phyloP scores from a whole-genome alignment of 2,113 vertebrate genomes.

The Cyanoramphus novaezelandiae region DNA sequence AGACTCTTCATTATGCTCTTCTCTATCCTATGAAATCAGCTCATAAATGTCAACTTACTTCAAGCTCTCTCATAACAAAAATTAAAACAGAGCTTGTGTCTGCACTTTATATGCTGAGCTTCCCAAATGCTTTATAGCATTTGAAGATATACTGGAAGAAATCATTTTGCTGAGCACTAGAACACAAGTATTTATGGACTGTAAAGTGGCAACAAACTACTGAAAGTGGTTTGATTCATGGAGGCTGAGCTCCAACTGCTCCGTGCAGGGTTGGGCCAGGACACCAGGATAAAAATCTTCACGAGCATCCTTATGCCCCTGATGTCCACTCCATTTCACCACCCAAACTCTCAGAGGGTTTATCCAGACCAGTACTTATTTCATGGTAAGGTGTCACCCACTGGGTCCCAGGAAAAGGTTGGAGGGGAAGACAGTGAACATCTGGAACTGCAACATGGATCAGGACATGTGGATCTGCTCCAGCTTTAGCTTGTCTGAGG shows the following conservation, averaged over 20 bases:
- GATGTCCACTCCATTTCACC: neutral
- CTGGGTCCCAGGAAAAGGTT: neutral
- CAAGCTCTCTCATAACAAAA: neutral
- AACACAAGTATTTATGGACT: neutral
- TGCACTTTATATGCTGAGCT: neutral
- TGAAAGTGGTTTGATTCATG: neutral
- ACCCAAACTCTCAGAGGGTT: neutral
- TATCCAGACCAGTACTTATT: neutral
- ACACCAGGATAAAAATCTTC: neutral
- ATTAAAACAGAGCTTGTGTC: conserved; percentile 31
- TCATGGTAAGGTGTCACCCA: neutral
- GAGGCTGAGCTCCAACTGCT: conserved; percentile 1
- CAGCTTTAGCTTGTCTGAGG: neutral
- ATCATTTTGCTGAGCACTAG: neutral
- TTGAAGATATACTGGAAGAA: neutral
- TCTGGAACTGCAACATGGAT: neutral
- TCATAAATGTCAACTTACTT: conserved; percentile 33
- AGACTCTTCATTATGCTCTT: neutral
- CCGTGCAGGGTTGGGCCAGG: neutral
- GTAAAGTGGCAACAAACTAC: neutral
- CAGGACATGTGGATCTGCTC: neutral
- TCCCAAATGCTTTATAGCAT: neutral
- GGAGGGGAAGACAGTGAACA: accelerated
- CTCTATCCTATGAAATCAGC: neutral
- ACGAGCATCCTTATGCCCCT: neutral